Conservation (phyloP, 2,113 vertebrate species). For the Notiomystis cincta region DNA sequence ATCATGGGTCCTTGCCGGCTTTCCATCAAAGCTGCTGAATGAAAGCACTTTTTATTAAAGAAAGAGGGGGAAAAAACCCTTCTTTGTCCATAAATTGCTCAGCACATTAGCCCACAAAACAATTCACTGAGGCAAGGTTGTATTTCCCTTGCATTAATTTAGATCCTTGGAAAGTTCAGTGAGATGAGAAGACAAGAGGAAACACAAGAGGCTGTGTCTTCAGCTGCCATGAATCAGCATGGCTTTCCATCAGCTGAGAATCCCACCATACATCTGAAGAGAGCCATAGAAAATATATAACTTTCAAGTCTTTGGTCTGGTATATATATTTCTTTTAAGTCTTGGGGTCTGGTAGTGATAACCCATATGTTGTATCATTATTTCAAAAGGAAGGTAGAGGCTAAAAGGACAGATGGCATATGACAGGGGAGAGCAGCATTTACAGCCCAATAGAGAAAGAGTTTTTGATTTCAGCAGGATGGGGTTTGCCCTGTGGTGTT, state of each 20-base stretch:
- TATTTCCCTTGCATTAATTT: constrained; percentile 48
- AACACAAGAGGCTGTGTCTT: neutral
- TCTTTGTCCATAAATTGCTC: constrained; percentile 58
- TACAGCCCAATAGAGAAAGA: neutral
- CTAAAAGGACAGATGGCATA: neutral
- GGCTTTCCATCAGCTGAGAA: constrained; percentile 9
- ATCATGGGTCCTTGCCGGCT: constrained; percentile 50
- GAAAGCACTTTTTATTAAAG: constrained; percentile 63
- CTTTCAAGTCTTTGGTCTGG: too few relatives aligned
- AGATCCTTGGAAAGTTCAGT: constrained; percentile 44
- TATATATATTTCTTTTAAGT: neutral
- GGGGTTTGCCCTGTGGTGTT: accelerated
- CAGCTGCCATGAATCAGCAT: neutral
- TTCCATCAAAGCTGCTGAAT: constrained; percentile 57
- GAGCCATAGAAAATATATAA: neutral
- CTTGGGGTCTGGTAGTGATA: neutral
- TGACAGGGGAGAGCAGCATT: neutral
- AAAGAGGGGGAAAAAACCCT: neutral
- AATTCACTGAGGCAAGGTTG: constrained; percentile 51
- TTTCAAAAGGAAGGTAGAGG: neutral
- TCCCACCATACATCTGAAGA: neutral
- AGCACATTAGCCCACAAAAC: constrained; percentile 44
- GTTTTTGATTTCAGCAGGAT: neutral
- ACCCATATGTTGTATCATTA: neutral
- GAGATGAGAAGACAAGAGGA: constrained; percentile 41